A percentile compares a stretch with the other conserved stretches of the same genome.
Evolutionary conservation across 2,113 vertebrate species (phyloP).

Genomic region (Pituophis catenifer): DNA sequence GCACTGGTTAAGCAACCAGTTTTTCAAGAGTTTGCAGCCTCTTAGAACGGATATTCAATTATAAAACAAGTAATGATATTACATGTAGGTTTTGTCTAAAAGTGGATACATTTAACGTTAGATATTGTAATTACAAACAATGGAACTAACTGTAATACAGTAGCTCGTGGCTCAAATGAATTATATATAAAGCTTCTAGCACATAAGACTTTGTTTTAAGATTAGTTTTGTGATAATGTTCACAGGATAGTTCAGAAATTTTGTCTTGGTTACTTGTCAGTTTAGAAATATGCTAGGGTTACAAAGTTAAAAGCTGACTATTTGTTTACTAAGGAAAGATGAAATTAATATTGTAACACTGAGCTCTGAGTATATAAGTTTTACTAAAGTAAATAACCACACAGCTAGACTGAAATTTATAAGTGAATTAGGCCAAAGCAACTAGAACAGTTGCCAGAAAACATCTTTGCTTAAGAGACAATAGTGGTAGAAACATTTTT

Average conservation of each 20-base stretch:
- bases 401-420: constrained; percentile 18
- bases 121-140: not conserved
- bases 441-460: constrained; percentile 30
- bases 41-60: not conserved
- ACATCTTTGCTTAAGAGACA: not conserved
- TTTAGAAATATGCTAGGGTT: not conserved
- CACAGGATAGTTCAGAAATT: not conserved
- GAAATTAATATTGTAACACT: constrained; percentile 13
- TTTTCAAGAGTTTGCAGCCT: not conserved
- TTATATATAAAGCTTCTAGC: not conserved
- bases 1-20: not conserved
- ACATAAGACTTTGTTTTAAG: not conserved
- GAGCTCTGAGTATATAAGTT: constrained; percentile 11
- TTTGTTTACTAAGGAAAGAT: not conserved
- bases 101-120: not conserved
- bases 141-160: not conserved
- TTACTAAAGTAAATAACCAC: constrained; percentile 16
- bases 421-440: constrained; percentile 20
- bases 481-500: not conserved
- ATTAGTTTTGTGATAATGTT: not conserved
- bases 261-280: not conserved
- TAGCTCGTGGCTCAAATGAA: not conserved
- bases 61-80: not conserved
- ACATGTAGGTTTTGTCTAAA: not conserved
- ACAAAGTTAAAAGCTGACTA: not conserved